phyloP scores from a whole-genome alignment of 92 coral and sea anemone species.

The Palythoa heliodiscus region DNA sequence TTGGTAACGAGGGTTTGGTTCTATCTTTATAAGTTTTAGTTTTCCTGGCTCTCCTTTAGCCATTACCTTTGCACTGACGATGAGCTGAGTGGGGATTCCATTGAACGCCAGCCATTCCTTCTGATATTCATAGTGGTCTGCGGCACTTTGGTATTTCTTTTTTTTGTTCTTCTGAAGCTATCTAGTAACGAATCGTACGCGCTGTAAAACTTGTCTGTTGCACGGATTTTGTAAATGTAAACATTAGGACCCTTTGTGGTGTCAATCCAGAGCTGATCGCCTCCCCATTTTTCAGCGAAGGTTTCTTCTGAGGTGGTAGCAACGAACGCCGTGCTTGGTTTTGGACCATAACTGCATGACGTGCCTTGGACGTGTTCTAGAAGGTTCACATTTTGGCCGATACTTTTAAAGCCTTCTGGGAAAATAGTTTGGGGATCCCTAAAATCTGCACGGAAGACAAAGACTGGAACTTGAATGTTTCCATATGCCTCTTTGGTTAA shows the following conservation, averaged over 20 bases:
- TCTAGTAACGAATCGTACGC: conserved; percentile 25
- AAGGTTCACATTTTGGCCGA: conserved; percentile 1
- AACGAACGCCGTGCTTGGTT: conserved; percentile 39
- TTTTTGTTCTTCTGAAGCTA: background rate
- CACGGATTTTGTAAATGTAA: conserved; percentile 34
- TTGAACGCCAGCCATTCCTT: conserved; percentile 38
- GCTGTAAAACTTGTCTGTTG: conserved; percentile 30
- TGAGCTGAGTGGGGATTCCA: conserved; percentile 4
- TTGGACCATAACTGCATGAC: conserved; percentile 27
- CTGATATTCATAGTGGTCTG: conserved; percentile 13
- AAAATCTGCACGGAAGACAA: conserved; percentile 35
- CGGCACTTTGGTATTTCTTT: conserved; percentile 11
- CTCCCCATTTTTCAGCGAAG: conserved; percentile 30
- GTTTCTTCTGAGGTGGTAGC: conserved; percentile 35
- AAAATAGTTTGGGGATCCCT: conserved; percentile 5
- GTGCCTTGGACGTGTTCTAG: conserved; percentile 17
- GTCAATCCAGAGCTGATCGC: conserved; percentile 31
- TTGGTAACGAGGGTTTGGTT: background rate
- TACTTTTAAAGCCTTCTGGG: background rate
- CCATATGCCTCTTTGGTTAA: background rate
- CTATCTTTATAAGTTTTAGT: background rate
- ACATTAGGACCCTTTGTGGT: conserved; percentile 21
- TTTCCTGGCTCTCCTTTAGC: background rate
- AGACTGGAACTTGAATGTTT: background rate
- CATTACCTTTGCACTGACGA: conserved; percentile 20